phyloP scores from a whole-genome alignment of 2,113 vertebrate species.

The Lycaon pictus region DNA sequence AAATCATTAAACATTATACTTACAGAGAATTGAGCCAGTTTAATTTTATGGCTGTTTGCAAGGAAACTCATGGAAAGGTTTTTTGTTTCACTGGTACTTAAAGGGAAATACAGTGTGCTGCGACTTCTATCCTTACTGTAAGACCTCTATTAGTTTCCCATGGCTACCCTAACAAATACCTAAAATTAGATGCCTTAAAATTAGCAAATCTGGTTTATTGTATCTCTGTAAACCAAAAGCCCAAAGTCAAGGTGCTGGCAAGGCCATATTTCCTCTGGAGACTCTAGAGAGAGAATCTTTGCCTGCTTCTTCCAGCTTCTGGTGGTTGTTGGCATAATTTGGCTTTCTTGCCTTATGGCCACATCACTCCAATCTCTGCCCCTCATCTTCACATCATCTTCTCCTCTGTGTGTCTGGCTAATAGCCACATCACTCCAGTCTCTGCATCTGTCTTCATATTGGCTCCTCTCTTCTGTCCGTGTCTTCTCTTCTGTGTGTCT shows the following conservation, averaged over 20 bases:
- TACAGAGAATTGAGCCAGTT: slow-evolving; percentile 51
- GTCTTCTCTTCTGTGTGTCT: neutral
- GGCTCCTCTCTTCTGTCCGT: neutral
- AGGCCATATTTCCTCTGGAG: neutral
- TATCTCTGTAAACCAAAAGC: neutral
- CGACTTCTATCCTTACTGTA: neutral
- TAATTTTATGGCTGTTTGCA: slow-evolving; percentile 18
- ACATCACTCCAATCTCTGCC: neutral
- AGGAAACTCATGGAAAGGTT: neutral
- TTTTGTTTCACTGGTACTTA: slow-evolving; percentile 7
- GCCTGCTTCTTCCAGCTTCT: neutral
- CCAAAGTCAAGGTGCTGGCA: neutral
- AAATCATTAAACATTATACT: slow-evolving; percentile 42
- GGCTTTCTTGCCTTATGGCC: neutral
- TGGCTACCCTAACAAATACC: neutral
- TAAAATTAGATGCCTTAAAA: neutral
- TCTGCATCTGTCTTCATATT: neutral
- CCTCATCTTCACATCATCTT: neutral
- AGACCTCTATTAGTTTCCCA: neutral
- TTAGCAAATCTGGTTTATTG: neutral
- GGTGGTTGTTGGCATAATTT: neutral
- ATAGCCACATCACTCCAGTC: neutral
- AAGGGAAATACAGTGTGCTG: neutral
- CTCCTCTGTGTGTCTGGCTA: neutral
- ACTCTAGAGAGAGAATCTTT: neutral